Percentiles rank a stretch among this genome's conserved stretches.
Evolutionary conservation across 2,797 vertebrate genomes (phyloP).

Genomic region (Sparus aurata): DNA sequence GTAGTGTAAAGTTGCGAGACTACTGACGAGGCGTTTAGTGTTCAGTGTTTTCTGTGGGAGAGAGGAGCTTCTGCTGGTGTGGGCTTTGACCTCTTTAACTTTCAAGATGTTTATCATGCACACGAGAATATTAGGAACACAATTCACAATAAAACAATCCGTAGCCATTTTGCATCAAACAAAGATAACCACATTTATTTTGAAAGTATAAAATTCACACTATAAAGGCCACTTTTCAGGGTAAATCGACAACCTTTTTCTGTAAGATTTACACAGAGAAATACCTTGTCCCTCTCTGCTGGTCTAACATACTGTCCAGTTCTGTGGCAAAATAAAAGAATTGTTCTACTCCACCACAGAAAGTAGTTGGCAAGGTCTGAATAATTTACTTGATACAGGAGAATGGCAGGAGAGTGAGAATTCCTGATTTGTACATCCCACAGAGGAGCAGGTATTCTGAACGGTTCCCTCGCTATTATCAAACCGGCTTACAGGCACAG

Average conservation of each 20-base stretch:
- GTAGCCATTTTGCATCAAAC: constrained; percentile 82
- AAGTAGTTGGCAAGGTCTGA: constrained; percentile 84
- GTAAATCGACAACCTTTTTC: constrained; percentile 84
- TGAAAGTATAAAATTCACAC: constrained; percentile 92
- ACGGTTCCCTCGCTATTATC: constrained; percentile 72
- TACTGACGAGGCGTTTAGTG: too few species aligned
- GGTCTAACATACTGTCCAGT: constrained; percentile 80
- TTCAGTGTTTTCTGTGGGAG: too few species aligned
- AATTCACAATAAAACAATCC: constrained; percentile 43
- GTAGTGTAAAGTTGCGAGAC: too few species aligned
- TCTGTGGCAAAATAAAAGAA: constrained; percentile 81
- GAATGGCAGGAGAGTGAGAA: constrained; percentile 84
- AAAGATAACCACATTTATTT: constrained; percentile 92
- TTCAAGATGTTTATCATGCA: too few species aligned
- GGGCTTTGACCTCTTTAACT: too few species aligned
- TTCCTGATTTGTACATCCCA: constrained; percentile 84
- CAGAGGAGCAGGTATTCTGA: constrained; percentile 80
- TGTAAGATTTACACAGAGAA: constrained; percentile 85
- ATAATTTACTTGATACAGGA: constrained; percentile 86
- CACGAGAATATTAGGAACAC: background rate
- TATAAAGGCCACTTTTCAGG: constrained; percentile 91
- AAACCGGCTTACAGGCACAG: constrained; percentile 85
- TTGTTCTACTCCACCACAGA: constrained; percentile 85
- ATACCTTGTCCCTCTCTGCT: constrained; percentile 79
- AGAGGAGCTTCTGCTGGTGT: too few species aligned